These are phyloP conservation scores for Eucidaris tribuloides DNA, from an alignment of 35 echinoderm and acorn worm genomes.

Conservation along the genomic window DNA sequence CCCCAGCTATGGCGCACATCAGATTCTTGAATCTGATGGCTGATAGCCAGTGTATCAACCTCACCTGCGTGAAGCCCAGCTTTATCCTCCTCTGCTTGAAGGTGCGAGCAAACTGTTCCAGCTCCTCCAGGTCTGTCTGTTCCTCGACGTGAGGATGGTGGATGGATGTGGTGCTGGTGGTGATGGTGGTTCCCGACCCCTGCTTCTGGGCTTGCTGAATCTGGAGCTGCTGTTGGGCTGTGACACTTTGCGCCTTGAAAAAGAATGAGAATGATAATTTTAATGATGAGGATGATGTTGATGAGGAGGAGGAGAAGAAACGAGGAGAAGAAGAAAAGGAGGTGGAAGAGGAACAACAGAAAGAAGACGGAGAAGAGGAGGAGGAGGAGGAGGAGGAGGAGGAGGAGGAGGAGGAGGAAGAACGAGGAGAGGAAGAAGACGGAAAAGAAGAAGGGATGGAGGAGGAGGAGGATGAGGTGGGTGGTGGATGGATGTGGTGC, in stretches of 20 bases:
- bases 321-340: background rate
- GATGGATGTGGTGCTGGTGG: conserved; percentile 27
- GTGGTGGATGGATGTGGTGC: background rate
- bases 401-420: background rate
- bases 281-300: background rate
- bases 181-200: background rate
- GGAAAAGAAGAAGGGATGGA: too few relatives aligned
- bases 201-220: conserved; percentile 74
- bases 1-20: too few relatives aligned
- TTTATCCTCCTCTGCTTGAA: conserved; percentile 98
- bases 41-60: too few relatives aligned
- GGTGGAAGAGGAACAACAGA: background rate
- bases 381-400: background rate
- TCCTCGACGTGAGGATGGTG: conserved; percentile 66
- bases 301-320: background rate
- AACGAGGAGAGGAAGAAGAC: too few relatives aligned
- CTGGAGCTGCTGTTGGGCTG: conserved; percentile 51
- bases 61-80: conserved; percentile 97
- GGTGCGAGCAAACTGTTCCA: conserved; percentile 94
- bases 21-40: too few relatives aligned
- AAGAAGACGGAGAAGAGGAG: background rate
- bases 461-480: conserved; percentile 42
- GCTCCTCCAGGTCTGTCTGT: conserved; percentile 93
- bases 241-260: conserved; percentile 19
- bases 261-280: background rate